These are phyloP conservation scores for Phalacrocorax pelagicus DNA, from an alignment of 2,113 vertebrate species.

Conservation along the genomic window DNA sequence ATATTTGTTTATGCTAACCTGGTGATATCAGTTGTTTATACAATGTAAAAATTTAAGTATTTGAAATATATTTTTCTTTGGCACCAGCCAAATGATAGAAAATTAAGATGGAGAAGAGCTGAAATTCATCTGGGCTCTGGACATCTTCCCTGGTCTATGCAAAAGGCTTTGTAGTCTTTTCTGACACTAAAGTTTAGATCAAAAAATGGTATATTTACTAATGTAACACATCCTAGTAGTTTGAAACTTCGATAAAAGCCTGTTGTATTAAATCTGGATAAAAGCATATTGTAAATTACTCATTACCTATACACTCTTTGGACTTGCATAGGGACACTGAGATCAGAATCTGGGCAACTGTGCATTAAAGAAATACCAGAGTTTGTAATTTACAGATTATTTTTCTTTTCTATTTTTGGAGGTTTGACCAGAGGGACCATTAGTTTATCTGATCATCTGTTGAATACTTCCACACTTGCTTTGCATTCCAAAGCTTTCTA, in stretches of 20 bases:
- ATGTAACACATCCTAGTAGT: neutral
- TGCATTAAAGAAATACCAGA: neutral
- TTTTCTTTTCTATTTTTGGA: neutral
- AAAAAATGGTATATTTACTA: neutral
- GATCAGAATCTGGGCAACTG: neutral
- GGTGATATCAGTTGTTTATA: neutral
- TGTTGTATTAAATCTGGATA: neutral
- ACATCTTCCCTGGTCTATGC: neutral
- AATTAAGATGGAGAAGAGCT: neutral
- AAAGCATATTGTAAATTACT: neutral
- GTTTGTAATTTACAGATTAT: neutral
- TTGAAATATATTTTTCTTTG: neutral
- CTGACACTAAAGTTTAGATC: neutral
- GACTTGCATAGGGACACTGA: neutral
- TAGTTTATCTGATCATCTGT: neutral
- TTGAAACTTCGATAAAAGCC: neutral
- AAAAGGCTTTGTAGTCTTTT: neutral
- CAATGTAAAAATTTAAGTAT: neutral
- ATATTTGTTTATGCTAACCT: neutral
- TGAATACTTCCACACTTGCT: neutral
- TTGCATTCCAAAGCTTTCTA: neutral
- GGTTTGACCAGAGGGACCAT: neutral
- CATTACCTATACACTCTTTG: neutral
- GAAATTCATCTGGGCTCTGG: neutral
- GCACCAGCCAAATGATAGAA: neutral